A percentile compares a stretch with the other conserved stretches of the same genome.
Conservation (phyloP, 2,797 vertebrate species). For the Enteromius mattozi region DNA sequence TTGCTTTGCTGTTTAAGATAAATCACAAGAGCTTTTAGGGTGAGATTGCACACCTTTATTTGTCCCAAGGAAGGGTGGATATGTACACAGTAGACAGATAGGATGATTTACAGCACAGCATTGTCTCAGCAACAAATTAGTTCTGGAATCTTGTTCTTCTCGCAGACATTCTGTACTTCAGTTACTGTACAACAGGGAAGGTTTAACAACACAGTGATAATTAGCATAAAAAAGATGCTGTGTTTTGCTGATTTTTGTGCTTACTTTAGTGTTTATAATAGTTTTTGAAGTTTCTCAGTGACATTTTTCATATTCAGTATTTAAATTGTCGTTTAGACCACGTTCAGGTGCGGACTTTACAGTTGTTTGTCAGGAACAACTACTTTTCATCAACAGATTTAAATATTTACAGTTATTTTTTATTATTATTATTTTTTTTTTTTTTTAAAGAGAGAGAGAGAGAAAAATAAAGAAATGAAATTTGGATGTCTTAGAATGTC, state of each 20-base stretch:
- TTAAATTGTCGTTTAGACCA: not conserved
- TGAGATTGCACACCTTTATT: not conserved
- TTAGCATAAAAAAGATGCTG: not conserved
- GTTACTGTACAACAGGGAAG: too few relatives aligned
- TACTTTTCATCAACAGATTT: not conserved
- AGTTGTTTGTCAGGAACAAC: not conserved
- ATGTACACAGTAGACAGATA: not conserved
- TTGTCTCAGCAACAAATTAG: not conserved
- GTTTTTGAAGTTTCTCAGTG: not conserved
- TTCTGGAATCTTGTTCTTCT: not conserved
- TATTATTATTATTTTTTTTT: too few relatives aligned
- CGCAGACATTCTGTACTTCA: not conserved
- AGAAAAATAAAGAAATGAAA: not conserved
- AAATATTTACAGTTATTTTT: not conserved
- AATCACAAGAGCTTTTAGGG: not conserved
- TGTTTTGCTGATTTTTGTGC: not conserved
- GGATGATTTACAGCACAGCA: not conserved
- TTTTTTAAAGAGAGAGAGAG: not conserved
- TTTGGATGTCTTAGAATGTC: not conserved
- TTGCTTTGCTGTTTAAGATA: not conserved
- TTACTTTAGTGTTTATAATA: not conserved
- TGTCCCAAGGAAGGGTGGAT: not conserved
- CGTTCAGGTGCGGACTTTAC: not conserved
- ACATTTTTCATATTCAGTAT: not conserved
- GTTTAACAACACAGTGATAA: not conserved